Conservation (phyloP, 2,113 vertebrate species). For the Lophochroa leadbeateri region DNA sequence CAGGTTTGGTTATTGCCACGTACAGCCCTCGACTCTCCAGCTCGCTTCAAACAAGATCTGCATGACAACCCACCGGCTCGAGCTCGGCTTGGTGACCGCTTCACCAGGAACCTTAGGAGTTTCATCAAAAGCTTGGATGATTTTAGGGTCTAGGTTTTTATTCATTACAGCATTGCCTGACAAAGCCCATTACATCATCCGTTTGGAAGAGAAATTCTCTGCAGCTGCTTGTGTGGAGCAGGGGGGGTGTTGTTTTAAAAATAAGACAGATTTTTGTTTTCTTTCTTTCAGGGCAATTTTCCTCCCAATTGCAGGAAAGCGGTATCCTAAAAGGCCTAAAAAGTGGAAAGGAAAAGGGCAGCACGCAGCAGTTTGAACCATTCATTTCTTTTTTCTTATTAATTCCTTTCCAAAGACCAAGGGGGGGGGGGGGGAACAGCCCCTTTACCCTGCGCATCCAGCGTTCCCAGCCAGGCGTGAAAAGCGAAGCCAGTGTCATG, state of each 20-base stretch:
- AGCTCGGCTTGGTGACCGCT: not conserved
- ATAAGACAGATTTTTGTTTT: constrained; percentile 42
- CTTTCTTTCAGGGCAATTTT: constrained; percentile 57
- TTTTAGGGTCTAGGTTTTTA: constrained; percentile 27
- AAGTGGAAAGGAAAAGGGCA: constrained; percentile 31
- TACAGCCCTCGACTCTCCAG: not conserved
- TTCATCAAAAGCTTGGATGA: constrained; percentile 30
- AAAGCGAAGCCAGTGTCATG: constrained; percentile 37
- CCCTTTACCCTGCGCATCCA: constrained; percentile 14
- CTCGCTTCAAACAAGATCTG: not conserved
- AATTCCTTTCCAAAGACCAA: not conserved
- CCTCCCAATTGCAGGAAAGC: constrained; percentile 26
- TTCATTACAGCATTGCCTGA: constrained; percentile 44
- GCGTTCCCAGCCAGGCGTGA: constrained; percentile 25
- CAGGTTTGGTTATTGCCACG: not conserved
- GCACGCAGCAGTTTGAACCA: not conserved
- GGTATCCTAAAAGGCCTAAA: not conserved
- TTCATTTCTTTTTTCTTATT: not conserved
- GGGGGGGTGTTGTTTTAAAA: constrained; percentile 1
- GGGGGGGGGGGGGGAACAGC: not conserved
- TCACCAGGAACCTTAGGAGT: not conserved
- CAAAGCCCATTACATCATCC: constrained; percentile 57
- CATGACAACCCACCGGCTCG: not conserved
- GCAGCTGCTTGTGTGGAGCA: constrained; percentile 49
- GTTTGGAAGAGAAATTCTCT: constrained; percentile 50